A percentile compares a stretch with the other conserved stretches of the same genome.
Conservation (phyloP, 1,140 invertebrate genomes). For the Drosophila parvula region DNA sequence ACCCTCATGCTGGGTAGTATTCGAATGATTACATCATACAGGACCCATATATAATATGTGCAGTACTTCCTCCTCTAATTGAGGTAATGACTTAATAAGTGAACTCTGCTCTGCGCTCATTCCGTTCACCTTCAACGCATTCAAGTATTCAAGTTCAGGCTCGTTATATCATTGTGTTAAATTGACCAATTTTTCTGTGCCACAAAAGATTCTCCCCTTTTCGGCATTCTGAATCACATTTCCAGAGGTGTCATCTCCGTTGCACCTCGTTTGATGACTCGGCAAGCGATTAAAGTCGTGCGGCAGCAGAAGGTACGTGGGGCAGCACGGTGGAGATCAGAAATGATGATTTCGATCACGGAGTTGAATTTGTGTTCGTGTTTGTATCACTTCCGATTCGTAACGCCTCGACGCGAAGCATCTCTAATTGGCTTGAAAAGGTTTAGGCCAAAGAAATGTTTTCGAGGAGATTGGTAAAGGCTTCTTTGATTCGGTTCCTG, state of each 20-base stretch:
- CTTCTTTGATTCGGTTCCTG: constrained; percentile 25
- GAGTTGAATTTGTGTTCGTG: constrained; percentile 26
- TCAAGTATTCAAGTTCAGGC: constrained; percentile 45
- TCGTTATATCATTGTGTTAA: constrained; percentile 73
- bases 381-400: constrained; percentile 73
- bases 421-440: constrained; percentile 56
- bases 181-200: constrained; percentile 61
- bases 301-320: constrained; percentile 26
- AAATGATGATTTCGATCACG: constrained; percentile 44
- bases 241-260: constrained; percentile 71
- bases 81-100: constrained; percentile 69
- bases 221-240: constrained; percentile 35
- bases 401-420: constrained; percentile 30
- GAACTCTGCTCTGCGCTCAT: not conserved
- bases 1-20: constrained; percentile 9
- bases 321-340: constrained; percentile 10
- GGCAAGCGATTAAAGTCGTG: constrained; percentile 54
- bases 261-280: constrained; percentile 76
- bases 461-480: constrained; percentile 15
- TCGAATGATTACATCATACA: constrained; percentile 17
- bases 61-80: constrained; percentile 70
- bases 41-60: constrained; percentile 19
- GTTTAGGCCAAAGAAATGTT: constrained; percentile 24
- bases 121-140: constrained; percentile 26
- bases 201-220: constrained; percentile 1